phyloP scores from a whole-genome alignment of 1,140 invertebrate species.

The Eufriesea mexicana region DNA sequence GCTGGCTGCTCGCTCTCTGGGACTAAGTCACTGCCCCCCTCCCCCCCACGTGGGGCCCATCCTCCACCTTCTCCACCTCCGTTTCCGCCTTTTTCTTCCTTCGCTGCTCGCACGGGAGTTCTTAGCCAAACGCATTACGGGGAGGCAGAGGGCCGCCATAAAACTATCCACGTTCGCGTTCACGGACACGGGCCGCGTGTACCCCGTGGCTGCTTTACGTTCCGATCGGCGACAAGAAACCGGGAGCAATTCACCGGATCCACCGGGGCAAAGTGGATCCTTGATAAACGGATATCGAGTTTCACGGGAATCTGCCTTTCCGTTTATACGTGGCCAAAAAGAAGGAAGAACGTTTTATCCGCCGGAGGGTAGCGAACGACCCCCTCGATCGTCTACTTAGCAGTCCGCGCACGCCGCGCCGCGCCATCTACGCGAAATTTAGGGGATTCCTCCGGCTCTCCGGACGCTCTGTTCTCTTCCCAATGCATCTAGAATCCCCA shows the following conservation, averaged over 20 bases:
- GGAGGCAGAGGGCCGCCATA: conserved; percentile 75
- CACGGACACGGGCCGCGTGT: conserved; percentile 33
- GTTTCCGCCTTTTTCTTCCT: conserved; percentile 3
- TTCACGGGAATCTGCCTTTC: conserved; percentile 32
- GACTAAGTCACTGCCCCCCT: conserved; percentile 39
- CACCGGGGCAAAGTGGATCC: conserved; percentile 54
- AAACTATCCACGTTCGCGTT: conserved; percentile 72
- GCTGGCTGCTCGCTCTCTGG: neutral
- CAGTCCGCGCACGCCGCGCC: neutral
- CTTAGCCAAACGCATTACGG: conserved; percentile 76
- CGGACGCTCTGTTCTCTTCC: too few relatives aligned
- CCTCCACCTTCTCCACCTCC: neutral
- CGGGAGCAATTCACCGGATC: conserved; percentile 61
- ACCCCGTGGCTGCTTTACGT: conserved; percentile 63
- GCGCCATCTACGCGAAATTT: conserved; percentile 11
- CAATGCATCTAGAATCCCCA: neutral
- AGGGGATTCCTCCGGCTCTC: neutral
- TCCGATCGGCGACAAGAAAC: conserved; percentile 65
- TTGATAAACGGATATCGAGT: conserved; percentile 68
- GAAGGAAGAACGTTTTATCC: neutral
- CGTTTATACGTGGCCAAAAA: neutral
- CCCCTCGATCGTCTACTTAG: conserved; percentile 29
- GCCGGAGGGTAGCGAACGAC: neutral
- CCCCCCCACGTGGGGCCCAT: neutral
- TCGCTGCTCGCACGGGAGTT: conserved; percentile 63